Evolutionary conservation across 2,888 invertebrate genomes (phyloP).

Genomic region (Macrosiphum euphorbiae): DNA sequence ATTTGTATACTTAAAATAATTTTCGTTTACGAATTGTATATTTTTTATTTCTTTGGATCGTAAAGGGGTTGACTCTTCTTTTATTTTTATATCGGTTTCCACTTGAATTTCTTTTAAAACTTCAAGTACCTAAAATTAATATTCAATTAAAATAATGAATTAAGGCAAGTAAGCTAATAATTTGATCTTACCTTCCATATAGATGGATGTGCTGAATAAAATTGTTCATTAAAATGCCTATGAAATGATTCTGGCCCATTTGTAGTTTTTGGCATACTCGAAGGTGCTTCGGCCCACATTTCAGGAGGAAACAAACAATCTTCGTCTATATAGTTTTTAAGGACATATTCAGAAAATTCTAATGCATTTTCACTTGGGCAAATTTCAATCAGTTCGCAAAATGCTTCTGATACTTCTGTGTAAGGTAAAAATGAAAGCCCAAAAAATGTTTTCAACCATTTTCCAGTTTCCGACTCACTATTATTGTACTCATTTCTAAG

Average conservation of each 20-base stretch:
- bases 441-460: conserved; percentile 52
- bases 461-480: conserved; percentile 15
- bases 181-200: too few species aligned
- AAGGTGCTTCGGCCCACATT: conserved; percentile 41
- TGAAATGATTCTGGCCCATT: conserved; percentile 51
- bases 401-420: neutral
- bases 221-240: conserved; percentile 28
- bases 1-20: neutral
- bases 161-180: too few species aligned
- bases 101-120: neutral
- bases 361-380: conserved; percentile 13
- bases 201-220: conserved; percentile 9
- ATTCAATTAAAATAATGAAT: too few species aligned
- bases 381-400: conserved; percentile 6
- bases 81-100: neutral
- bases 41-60: neutral
- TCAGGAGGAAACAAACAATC: conserved; percentile 30
- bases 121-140: too few species aligned
- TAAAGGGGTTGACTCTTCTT: neutral
- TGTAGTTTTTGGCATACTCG: conserved; percentile 25
- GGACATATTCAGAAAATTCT: conserved; percentile 12
- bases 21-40: neutral
- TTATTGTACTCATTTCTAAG: neutral
- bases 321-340: conserved; percentile 33
- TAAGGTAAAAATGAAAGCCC: neutral